Evolutionary conservation across 2,888 invertebrate species (phyloP).

Genomic region (Morinoia aosen): DNA sequence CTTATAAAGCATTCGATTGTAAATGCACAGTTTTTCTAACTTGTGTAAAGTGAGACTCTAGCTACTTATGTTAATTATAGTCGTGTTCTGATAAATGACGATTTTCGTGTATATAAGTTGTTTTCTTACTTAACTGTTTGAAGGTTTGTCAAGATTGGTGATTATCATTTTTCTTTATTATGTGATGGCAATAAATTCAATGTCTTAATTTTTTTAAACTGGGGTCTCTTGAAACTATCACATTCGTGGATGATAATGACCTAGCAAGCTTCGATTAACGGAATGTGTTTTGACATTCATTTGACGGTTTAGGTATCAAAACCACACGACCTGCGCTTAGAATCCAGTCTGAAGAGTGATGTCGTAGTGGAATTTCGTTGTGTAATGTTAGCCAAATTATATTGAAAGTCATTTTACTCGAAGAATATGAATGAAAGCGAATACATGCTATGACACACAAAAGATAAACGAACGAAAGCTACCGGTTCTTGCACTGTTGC

Average conservation of each 20-base stretch:
- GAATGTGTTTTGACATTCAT: too few relatives aligned
- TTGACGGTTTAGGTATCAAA: neutral
- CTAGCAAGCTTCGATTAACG: too few relatives aligned
- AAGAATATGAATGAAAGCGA: neutral
- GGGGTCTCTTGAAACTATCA: too few relatives aligned
- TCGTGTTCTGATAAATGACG: too few relatives aligned
- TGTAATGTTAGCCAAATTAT: neutral
- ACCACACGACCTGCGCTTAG: neutral
- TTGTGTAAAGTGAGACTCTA: too few relatives aligned
- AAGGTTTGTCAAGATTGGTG: neutral
- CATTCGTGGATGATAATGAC: too few relatives aligned
- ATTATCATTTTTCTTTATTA: neutral
- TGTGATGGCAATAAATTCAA: neutral
- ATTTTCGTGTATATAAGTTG: too few relatives aligned
- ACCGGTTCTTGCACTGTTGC: neutral
- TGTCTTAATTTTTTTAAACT: neutral
- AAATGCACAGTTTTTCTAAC: too few relatives aligned
- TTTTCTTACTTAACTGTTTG: too few relatives aligned
- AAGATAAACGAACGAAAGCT: neutral
- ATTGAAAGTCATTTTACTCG: neutral
- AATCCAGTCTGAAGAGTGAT: neutral
- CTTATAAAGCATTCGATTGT: too few relatives aligned
- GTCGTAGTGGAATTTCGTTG: neutral
- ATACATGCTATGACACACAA: neutral
- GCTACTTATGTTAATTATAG: too few relatives aligned